Base-by-base conservation (phyloP, 2,888 invertebrate species). In the Malthinus seriepunctatus region DNA sequence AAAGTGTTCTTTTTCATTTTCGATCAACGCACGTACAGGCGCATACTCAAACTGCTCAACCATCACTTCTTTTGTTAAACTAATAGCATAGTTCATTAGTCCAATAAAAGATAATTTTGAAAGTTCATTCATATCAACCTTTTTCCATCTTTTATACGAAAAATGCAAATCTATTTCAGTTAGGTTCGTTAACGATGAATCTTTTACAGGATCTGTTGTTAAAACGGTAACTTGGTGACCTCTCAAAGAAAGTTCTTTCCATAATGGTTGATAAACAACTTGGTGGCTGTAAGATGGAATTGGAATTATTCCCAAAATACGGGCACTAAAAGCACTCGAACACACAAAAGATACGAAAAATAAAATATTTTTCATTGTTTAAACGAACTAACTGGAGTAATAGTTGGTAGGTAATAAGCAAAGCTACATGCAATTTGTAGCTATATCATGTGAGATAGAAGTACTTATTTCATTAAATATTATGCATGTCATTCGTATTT, bases 231-330 rank as follows among this genome's bases (percentile, higher is more conserved):
- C 58, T 46, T 82, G 71, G 59, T 84, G 83, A 6, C 83, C 83
- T 56, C 78, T 72, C 32, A 72, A 65, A 0, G 78, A 76, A 14
- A 84, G 65, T 47, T 79, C 80, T 10, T 73, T 68, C 67, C 79
- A 78, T 33, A 84, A 67, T 8, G 78, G 75, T 39, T 76, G 76
- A 67, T 76, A 81, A 0, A 80, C 76, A 0, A 77, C 68, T 68
- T 83, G 82, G 61, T 83, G 83, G 63, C 82, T 83, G 52, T 76
- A 76, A 1, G 80, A 79, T 2, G 82, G 77, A 2, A 76, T 72
- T 9, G 79, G 72, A 33, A 79, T 71, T 0, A 81, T 67, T 0
- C 73, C 78, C 42, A 83, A 67, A 49, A 83, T 82, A 64, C 73
- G 72, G 1, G 78, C 77, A 57, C 49, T 23, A 23, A 23, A 23